phyloP scores from a whole-genome alignment of 2,888 invertebrate genomes.

The Malthinus flaveolus region DNA sequence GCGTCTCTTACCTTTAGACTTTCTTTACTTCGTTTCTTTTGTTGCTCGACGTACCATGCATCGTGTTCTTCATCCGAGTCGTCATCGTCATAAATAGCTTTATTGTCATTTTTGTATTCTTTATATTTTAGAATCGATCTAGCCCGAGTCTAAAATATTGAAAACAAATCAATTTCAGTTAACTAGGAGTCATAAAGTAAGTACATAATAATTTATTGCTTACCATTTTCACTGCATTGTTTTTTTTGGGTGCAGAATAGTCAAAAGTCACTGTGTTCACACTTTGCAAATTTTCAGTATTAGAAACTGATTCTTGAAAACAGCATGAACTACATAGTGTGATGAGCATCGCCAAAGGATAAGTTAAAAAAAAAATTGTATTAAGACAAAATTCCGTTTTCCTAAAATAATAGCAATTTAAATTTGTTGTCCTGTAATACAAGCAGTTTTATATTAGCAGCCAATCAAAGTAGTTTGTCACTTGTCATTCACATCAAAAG shows the following conservation, averaged over 20 bases:
- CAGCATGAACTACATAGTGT: conserved; percentile 46
- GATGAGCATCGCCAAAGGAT: conserved; percentile 50
- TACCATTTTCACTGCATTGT: conserved; percentile 19
- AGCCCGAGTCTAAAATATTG: not conserved
- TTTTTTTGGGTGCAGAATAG: conserved; percentile 27
- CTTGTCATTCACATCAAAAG: too few relatives aligned
- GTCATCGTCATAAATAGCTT: conserved; percentile 21
- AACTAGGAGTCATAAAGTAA: not conserved
- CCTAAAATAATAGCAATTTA: conserved; percentile 38
- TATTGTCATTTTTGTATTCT: not conserved
- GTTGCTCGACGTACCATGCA: conserved; percentile 49
- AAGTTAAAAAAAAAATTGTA: conserved; percentile 55
- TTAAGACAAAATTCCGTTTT: conserved; percentile 55
- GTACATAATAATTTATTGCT: not conserved
- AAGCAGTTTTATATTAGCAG: too few relatives aligned
- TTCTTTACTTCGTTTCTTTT: conserved; percentile 47
- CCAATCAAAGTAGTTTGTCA: too few relatives aligned
- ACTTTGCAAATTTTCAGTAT: conserved; percentile 29
- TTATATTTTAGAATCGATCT: not conserved
- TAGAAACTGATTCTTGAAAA: conserved; percentile 42
- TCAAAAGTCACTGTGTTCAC: conserved; percentile 37
- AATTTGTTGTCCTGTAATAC: too few relatives aligned
- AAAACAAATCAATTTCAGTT: not conserved
- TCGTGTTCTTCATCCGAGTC: conserved; percentile 46
- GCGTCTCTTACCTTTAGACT: conserved; percentile 26